Conservation (phyloP, 2,113 vertebrate genomes). For the Semicossyphus pulcher region DNA sequence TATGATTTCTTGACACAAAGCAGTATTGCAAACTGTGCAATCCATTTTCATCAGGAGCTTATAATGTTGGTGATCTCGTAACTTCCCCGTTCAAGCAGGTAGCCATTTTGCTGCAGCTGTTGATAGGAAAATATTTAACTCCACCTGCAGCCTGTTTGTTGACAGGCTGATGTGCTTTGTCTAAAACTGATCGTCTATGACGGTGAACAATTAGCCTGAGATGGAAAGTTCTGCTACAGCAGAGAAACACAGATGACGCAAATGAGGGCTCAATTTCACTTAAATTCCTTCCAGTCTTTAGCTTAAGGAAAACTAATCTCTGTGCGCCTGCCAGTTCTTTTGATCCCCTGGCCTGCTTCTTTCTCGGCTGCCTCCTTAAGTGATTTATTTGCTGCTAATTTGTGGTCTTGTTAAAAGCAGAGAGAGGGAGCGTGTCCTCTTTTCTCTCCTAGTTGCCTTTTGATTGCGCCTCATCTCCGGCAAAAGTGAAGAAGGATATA, state of each 20-base stretch:
- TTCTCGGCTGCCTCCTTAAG: constrained; percentile 37
- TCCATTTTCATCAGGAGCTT: neutral
- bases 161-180: neutral
- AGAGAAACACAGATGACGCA: constrained; percentile 2
- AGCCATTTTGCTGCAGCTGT: neutral
- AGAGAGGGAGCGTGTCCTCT: constrained; percentile 31
- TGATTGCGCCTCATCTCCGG: constrained; percentile 14
- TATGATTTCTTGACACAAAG: neutral
- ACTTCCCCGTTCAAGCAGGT: neutral
- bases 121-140: constrained; percentile 12
- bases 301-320: constrained; percentile 37
- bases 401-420: constrained; percentile 32
- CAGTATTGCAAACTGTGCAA: neutral
- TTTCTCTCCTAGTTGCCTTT: constrained; percentile 11
- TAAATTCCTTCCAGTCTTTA: constrained; percentile 38
- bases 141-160: constrained; percentile 1
- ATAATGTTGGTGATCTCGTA: neutral
- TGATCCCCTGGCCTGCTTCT: constrained; percentile 22
- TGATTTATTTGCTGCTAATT: constrained; percentile 53
- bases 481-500: neutral
- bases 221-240: neutral
- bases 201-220: constrained; percentile 10
- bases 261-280: constrained; percentile 7
- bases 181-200: constrained; percentile 28
- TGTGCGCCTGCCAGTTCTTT: constrained; percentile 23